Conservation (phyloP, 2,113 vertebrate genomes). For the Cervus canadensis region DNA sequence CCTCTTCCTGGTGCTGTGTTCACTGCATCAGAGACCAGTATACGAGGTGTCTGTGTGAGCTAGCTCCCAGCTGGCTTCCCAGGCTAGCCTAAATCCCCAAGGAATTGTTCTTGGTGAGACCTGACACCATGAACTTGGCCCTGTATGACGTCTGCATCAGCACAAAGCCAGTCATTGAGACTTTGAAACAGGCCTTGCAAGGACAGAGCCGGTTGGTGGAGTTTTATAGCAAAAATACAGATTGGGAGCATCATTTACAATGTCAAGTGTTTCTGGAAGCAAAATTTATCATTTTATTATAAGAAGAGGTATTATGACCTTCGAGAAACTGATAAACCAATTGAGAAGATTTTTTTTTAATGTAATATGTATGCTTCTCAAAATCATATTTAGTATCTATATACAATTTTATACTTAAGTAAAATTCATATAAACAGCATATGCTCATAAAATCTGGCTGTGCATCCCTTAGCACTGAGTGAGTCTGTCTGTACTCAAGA, state of each 20-base stretch:
- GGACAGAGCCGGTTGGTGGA: neutral
- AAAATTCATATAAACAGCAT: constrained; percentile 32
- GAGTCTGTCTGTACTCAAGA: neutral
- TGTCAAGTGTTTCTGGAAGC: neutral
- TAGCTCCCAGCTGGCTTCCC: neutral
- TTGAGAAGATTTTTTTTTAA: constrained; percentile 33
- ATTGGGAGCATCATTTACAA: neutral
- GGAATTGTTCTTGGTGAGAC: neutral
- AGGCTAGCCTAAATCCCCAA: neutral
- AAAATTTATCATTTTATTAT: neutral
- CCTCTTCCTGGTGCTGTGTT: neutral
- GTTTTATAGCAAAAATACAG: neutral
- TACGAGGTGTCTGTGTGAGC: neutral
- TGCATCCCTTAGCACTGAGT: neutral
- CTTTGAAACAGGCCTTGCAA: neutral
- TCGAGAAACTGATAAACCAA: constrained; percentile 5
- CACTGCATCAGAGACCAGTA: neutral
- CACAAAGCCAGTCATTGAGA: neutral
- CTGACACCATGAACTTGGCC: neutral
- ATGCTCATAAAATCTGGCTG: constrained; percentile 38
- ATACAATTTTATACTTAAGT: constrained; percentile 31
- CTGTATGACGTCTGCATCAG: neutral
- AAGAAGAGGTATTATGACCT: neutral
- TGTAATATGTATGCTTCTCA: neutral
- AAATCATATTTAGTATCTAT: constrained; percentile 13